phyloP scores from a whole-genome alignment of 2,888 invertebrate species.

The Anarsia innoxiella region DNA sequence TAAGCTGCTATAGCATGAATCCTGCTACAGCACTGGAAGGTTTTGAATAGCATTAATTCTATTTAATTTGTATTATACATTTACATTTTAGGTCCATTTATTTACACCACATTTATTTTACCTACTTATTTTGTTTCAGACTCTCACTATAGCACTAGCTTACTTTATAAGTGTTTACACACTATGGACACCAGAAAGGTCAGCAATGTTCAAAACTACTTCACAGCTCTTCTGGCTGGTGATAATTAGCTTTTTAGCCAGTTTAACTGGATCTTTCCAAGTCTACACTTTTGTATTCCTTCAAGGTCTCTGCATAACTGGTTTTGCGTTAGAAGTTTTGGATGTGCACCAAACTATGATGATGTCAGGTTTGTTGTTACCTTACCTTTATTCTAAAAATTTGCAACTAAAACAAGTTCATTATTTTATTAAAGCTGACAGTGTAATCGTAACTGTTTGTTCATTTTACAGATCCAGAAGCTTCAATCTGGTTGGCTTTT shows the following conservation, averaged over 20 bases:
- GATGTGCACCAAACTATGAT: slow-evolving; percentile 72
- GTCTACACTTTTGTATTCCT: slow-evolving; percentile 83
- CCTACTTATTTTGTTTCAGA: slow-evolving; percentile 56
- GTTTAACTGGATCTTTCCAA: slow-evolving; percentile 83
- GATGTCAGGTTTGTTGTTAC: too few relatives aligned
- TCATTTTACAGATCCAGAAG: slow-evolving; percentile 60
- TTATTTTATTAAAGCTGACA: too few relatives aligned
- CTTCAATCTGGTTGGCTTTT: slow-evolving; percentile 47
- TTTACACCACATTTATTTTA: too few relatives aligned
- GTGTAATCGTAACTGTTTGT: neutral
- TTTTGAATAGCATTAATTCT: too few relatives aligned
- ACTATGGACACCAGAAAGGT: slow-evolving; percentile 84
- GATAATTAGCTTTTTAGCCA: slow-evolving; percentile 83
- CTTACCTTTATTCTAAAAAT: too few relatives aligned
- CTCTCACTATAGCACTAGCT: slow-evolving; percentile 77
- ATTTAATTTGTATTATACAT: too few relatives aligned
- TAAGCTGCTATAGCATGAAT: too few relatives aligned
- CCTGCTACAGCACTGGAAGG: too few relatives aligned
- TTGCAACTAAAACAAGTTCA: neutral
- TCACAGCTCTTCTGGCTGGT: slow-evolving; percentile 86
- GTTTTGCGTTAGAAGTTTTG: slow-evolving; percentile 77
- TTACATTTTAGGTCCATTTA: too few relatives aligned
- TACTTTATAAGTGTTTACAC: slow-evolving; percentile 83
- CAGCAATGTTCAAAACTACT: slow-evolving; percentile 78
- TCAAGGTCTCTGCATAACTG: slow-evolving; percentile 78